Evolutionary conservation across 1,140 invertebrate species (phyloP).

Genomic region (Monomorium pharaonis): DNA sequence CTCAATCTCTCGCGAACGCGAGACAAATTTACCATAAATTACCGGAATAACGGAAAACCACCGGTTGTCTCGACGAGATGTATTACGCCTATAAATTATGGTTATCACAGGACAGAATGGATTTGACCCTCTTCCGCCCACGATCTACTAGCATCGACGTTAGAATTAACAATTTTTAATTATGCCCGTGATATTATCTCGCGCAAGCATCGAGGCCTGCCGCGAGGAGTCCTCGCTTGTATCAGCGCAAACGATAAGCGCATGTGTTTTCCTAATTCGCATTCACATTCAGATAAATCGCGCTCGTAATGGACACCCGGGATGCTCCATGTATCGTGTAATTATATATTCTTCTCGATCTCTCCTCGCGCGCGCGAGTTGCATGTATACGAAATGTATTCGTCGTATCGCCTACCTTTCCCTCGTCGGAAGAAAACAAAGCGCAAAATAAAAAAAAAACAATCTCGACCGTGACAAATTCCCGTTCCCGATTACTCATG

Average conservation of each 20-base stretch:
- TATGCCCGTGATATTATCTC: neutral
- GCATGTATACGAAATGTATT: too few species aligned
- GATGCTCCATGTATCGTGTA: constrained; percentile 31
- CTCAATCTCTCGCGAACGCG: constrained; percentile 15
- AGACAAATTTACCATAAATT: constrained; percentile 59
- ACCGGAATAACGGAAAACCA: constrained; percentile 48
- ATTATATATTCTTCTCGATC: constrained; percentile 19
- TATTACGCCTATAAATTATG: constrained; percentile 41
- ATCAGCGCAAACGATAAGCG: neutral
- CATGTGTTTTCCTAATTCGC: neutral
- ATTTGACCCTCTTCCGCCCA: constrained; percentile 23
- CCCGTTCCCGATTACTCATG: neutral
- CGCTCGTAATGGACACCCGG: neutral
- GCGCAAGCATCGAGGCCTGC: neutral
- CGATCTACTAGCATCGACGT: constrained; percentile 16
- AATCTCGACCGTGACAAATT: constrained; percentile 13
- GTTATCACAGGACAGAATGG: constrained; percentile 36
- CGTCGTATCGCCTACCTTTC: neutral
- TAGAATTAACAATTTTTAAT: constrained; percentile 33
- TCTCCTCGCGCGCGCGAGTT: neutral
- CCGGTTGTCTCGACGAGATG: constrained; percentile 37
- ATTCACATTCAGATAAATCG: constrained; percentile 3
- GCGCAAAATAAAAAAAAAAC: too few species aligned
- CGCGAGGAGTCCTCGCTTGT: neutral
- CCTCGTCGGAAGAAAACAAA: neutral